Conservation (phyloP, 53 echinoderm and acorn worm species). For the Stichopus horrens region DNA sequence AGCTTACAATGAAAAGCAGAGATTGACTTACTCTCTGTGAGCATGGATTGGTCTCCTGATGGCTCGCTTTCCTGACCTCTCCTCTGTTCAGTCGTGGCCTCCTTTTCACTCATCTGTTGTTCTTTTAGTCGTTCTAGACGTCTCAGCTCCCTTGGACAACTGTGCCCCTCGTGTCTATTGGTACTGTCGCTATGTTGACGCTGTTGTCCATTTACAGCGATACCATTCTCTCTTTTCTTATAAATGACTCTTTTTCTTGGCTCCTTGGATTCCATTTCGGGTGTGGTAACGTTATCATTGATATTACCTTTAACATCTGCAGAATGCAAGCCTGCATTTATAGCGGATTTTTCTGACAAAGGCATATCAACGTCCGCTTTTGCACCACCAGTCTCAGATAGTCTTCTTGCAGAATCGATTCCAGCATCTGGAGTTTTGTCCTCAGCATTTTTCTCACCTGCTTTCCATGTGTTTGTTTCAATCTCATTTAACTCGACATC, state of each 20-base stretch:
- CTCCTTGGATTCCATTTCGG: neutral
- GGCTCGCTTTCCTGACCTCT: too few relatives aligned
- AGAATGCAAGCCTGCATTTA: too few relatives aligned
- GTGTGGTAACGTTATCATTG: neutral
- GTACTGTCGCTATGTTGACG: neutral
- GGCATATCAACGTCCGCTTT: neutral
- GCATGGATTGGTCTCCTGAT: too few relatives aligned
- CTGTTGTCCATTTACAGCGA: neutral
- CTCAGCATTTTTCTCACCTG: neutral
- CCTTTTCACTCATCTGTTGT: neutral
- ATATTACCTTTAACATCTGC: neutral
- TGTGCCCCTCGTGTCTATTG: conserved; percentile 46
- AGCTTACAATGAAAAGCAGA: too few relatives aligned
- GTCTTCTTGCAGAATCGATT: neutral
- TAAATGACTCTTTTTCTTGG: neutral
- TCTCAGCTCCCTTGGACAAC: conserved; percentile 35
- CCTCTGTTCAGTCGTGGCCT: neutral
- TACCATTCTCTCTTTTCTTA: neutral
- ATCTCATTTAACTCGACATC: neutral
- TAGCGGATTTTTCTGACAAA: too few relatives aligned
- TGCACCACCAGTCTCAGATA: neutral
- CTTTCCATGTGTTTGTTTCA: neutral
- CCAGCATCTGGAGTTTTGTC: neutral
- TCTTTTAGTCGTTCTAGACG: conserved; percentile 23
- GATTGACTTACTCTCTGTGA: too few relatives aligned